These are phyloP conservation scores for Zele albiditarsus DNA, from an alignment of 2,888 invertebrate genomes.

Conservation along the genomic window DNA sequence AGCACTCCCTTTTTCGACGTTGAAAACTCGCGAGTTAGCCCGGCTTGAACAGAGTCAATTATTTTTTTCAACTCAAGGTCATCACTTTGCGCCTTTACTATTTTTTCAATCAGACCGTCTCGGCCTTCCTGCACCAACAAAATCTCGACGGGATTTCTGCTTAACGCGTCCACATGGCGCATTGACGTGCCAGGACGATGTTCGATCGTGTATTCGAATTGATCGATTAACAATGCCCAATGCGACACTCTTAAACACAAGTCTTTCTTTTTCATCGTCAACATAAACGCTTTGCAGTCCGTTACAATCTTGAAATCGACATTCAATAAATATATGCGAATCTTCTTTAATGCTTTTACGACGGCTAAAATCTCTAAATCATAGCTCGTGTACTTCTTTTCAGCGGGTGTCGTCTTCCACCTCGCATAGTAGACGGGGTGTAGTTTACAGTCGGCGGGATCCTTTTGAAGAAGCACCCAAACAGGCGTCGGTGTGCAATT, in stretches of 20 bases:
- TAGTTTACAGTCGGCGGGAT: constrained; percentile 32
- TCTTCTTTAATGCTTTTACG: constrained; percentile 40
- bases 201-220: no score
- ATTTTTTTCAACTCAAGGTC: no score
- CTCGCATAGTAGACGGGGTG: constrained; percentile 41
- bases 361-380: constrained; percentile 48
- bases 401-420: constrained; percentile 39
- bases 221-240: constrained; percentile 47
- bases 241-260: constrained; percentile 58
- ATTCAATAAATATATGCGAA: constrained; percentile 45
- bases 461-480: constrained; percentile 60
- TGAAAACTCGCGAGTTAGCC: no score
- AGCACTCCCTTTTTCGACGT: no score
- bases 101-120: no score
- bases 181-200: no score
- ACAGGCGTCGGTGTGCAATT: constrained; percentile 66
- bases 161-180: no score
- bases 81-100: no score
- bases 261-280: constrained; percentile 57
- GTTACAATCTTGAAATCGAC: constrained; percentile 47
- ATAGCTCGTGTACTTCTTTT: constrained; percentile 44
- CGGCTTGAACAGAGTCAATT: no score
- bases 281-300: constrained; percentile 53
- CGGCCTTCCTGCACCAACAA: no score
- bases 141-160: no score